phyloP scores from a whole-genome alignment of 2,888 invertebrate species.

The Ormyrus pomaceus region DNA sequence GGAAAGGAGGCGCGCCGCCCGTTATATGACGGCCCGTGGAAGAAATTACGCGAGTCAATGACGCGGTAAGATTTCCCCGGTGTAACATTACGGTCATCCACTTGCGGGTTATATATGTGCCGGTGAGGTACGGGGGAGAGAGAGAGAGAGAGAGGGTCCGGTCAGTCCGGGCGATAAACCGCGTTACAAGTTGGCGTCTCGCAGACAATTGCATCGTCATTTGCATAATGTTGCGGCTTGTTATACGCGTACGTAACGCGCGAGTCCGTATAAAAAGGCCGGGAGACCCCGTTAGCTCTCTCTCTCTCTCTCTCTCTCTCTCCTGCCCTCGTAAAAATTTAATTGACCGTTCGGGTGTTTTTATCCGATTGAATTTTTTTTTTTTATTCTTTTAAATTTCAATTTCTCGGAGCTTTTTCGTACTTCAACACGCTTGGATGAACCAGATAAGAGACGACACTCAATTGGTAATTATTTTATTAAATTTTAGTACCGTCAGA shows the following conservation, averaged over 20 bases:
- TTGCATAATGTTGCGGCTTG: constrained; percentile 70
- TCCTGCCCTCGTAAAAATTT: constrained; percentile 20
- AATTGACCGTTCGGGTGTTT: constrained; percentile 9
- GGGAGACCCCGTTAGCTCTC: not conserved
- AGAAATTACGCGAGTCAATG: constrained; percentile 52
- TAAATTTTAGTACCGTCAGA: too few species aligned
- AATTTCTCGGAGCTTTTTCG: not conserved
- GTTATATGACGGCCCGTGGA: not conserved
- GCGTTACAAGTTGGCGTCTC: constrained; percentile 61
- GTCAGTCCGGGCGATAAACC: constrained; percentile 68
- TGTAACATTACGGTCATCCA: constrained; percentile 46
- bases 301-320: not conserved
- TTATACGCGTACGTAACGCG: constrained; percentile 6
- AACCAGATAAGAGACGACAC: too few species aligned
- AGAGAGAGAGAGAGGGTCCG: constrained; percentile 51
- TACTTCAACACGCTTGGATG: not conserved
- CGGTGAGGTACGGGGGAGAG: not conserved
- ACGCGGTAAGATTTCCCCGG: constrained; percentile 53
- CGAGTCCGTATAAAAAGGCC: not conserved
- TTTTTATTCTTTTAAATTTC: not conserved
- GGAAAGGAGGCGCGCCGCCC: not conserved
- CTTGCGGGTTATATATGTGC: not conserved
- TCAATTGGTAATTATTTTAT: too few species aligned
- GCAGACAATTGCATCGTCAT: constrained; percentile 66
- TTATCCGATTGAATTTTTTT: constrained; percentile 1